A percentile compares a stretch with the other conserved stretches of the same genome.
These are phyloP conservation scores for Limnodromus scolopaceus DNA, from an alignment of 2,797 vertebrate genomes.

Conservation along the genomic window DNA sequence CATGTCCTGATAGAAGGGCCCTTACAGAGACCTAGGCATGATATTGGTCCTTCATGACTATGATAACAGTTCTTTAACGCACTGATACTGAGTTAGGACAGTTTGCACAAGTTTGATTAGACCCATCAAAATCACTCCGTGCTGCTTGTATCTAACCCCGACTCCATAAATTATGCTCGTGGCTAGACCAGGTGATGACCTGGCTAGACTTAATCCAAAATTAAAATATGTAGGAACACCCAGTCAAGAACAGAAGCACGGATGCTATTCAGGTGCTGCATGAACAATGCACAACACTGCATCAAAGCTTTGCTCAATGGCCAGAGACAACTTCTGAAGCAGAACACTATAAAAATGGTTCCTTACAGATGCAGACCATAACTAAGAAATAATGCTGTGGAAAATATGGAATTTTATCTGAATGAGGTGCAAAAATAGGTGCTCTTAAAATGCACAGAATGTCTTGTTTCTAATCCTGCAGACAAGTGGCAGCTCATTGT, in stretches of 20 bases:
- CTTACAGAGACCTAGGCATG: neutral
- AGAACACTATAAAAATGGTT: neutral
- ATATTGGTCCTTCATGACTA: neutral
- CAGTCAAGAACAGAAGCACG: neutral
- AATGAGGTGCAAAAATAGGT: slow-evolving; percentile 22
- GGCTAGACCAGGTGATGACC: neutral
- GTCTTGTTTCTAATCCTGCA: slow-evolving; percentile 27
- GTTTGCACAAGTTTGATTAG: neutral
- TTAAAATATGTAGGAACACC: neutral
- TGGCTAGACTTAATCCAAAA: neutral
- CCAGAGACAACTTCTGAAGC: neutral
- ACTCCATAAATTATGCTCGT: neutral
- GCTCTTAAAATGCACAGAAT: neutral
- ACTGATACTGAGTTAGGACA: neutral
- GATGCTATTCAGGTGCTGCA: neutral
- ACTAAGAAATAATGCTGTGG: slow-evolving; percentile 7
- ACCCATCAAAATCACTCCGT: neutral
- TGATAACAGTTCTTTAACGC: neutral
- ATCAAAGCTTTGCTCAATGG: neutral
- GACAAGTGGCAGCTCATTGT: neutral
- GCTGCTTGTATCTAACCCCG: neutral
- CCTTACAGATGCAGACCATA: neutral
- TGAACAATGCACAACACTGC: neutral
- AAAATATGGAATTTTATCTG: slow-evolving; percentile 41
- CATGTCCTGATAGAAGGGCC: neutral